Evolutionary conservation across 2,113 vertebrate species (phyloP), one percentile per base, ranked within the genome.

Genomic region (Takifugu bimaculatus): DNA sequence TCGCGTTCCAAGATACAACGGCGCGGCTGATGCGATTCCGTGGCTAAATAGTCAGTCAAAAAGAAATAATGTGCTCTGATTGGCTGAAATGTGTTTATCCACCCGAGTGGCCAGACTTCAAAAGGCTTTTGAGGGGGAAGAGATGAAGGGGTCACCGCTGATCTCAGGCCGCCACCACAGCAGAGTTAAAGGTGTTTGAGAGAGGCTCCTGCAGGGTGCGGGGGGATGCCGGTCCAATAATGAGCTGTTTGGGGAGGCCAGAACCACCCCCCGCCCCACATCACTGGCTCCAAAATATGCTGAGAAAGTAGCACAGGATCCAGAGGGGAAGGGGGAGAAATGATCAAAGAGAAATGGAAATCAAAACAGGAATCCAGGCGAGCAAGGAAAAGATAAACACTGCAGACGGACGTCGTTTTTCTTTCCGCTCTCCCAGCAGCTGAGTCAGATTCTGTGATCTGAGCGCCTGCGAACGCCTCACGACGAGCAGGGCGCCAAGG

Each of bases 341-440:
- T 58, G 75, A 86, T 85, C 73, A 84, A 83, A 85, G 86, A 4
- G 5, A 71, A 63, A 75, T 59, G 57, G 70, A 76, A 77, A 70
- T 67, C 64, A 26, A 78, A 61, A 80, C 64, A 79, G 64, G 81
- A 74, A 72, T 70, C 57, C 49, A 60, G 51, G 63, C 54, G 49
- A 63, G 59, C 51, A 50, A 29, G 53, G 65, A 57, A 74, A 54
- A 47, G 65, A 29, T 20, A 73, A 79, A 78, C n/a, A 71, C 45
- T 48, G 65, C 15, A 39, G 61, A 65, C 56, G 64, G 63, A 29
- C 59, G 69, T 80, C 50, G 57, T 12, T 43, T 15, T 12, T 29
- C 44, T 28, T 52, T 63, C 50, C 12, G 39, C 10, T 28, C 44
- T 27, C 3, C 7, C 13, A 74, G 54, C 62, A 68, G 63, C 68